phyloP scores from a whole-genome alignment of 2,113 vertebrate genomes.

The Paracanthobrama guichenoti region DNA sequence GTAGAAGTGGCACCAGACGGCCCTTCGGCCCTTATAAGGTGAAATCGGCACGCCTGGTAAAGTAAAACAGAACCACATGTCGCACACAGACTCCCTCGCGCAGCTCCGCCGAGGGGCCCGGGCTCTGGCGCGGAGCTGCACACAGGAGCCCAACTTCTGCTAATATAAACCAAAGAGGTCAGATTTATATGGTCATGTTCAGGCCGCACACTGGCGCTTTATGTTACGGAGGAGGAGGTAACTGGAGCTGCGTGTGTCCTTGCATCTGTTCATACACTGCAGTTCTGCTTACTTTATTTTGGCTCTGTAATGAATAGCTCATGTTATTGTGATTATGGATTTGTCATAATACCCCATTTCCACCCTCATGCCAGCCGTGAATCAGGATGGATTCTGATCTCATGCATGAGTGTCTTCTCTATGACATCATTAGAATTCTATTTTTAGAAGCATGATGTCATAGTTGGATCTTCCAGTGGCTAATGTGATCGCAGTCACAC shows the following conservation, averaged over 20 bases:
- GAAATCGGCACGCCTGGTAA: slow-evolving; percentile 51
- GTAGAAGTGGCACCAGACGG: slow-evolving; percentile 78
- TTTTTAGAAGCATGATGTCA: slow-evolving; percentile 41
- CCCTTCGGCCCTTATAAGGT: slow-evolving; percentile 81
- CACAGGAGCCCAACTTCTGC: slow-evolving; percentile 47
- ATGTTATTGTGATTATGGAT: slow-evolving; percentile 17
- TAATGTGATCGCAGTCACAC: slow-evolving; percentile 23
- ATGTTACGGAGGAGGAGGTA: slow-evolving; percentile 15
- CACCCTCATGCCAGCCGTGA: background rate
- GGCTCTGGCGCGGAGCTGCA: slow-evolving; percentile 45
- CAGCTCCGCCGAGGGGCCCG: slow-evolving; percentile 65
- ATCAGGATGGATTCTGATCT: slow-evolving; percentile 13
- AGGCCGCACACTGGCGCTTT: slow-evolving; percentile 48
- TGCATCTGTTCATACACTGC: background rate
- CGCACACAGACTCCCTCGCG: slow-evolving; percentile 59
- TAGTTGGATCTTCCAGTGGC: slow-evolving; percentile 25
- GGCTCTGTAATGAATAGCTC: background rate
- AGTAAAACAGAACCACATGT: slow-evolving; percentile 75
- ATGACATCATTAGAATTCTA: slow-evolving; percentile 2
- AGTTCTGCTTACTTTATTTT: background rate
- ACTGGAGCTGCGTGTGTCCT: background rate
- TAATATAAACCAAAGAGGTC: slow-evolving; percentile 72
- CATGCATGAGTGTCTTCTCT: background rate
- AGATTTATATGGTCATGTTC: slow-evolving; percentile 68
- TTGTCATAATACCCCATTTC: background rate